These are phyloP conservation scores for Phyllostomus discolor DNA, from an alignment of 2,113 vertebrate genomes.

Conservation along the genomic window DNA sequence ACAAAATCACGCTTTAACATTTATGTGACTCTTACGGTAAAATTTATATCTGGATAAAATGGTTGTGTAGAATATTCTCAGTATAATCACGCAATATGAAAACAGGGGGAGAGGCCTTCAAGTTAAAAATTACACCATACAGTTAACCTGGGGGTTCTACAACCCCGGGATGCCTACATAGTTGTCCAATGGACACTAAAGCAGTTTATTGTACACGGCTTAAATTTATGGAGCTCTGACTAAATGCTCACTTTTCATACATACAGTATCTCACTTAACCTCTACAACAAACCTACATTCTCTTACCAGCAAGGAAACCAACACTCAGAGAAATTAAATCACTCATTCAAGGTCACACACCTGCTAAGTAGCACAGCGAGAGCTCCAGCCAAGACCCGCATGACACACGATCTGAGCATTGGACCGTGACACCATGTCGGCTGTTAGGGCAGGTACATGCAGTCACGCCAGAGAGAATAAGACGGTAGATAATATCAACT, in stretches of 20 bases:
- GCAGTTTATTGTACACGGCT: background rate
- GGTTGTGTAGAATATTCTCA: background rate
- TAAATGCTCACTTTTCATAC: background rate
- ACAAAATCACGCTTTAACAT: slow-evolving; percentile 10
- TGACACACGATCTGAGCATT: background rate
- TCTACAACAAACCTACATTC: background rate
- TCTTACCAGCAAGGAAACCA: background rate
- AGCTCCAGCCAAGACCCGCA: background rate
- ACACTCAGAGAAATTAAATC: background rate
- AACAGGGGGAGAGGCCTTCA: background rate
- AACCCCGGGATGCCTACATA: background rate
- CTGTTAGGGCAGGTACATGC: too few relatives aligned
- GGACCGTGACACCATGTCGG: too few relatives aligned
- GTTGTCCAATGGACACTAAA: background rate
- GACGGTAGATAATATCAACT: background rate
- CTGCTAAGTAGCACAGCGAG: background rate
- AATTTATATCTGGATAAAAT: background rate
- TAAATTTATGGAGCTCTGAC: background rate
- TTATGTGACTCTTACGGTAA: background rate
- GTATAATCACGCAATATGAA: background rate
- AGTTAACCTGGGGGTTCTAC: background rate
- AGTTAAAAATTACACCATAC: background rate
- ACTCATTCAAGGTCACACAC: background rate
- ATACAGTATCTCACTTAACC: background rate
- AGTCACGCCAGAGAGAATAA: background rate